phyloP scores from a whole-genome alignment of 37 sponge, comb jelly and placozoan species.

The Spongilla lacustris region DNA sequence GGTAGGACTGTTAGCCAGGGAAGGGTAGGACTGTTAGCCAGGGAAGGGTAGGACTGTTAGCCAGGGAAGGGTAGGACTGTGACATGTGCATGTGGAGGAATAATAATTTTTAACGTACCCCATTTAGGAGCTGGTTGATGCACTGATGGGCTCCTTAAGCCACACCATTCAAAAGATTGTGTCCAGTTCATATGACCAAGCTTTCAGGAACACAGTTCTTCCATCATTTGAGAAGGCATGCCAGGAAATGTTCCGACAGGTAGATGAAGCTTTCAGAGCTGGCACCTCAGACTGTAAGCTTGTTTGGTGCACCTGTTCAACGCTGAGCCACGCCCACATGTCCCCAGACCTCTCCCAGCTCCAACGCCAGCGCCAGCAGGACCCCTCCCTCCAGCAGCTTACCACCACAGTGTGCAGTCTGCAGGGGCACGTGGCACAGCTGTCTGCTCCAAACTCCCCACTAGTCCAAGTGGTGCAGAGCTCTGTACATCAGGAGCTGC shows the following conservation, averaged over 20 bases:
- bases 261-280: constrained; percentile 68
- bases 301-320: background rate
- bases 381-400: constrained; percentile 45
- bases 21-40: no score
- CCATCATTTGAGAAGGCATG: constrained; percentile 72
- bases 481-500: constrained; percentile 35
- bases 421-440: constrained; percentile 20
- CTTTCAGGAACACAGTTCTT: constrained; percentile 48
- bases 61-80: no score
- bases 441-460: constrained; percentile 22
- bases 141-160: constrained; percentile 34
- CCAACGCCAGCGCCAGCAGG: constrained; percentile 57
- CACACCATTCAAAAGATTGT: constrained; percentile 30
- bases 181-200: constrained; percentile 26
- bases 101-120: no score
- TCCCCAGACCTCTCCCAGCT: constrained; percentile 54
- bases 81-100: no score
- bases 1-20: no score
- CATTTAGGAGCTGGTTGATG: constrained; percentile 51
- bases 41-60: no score
- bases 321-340: background rate
- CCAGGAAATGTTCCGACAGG: constrained; percentile 78
- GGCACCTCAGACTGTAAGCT: constrained; percentile 83
- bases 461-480: constrained; percentile 19
- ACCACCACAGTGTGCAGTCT: constrained; percentile 14